These are phyloP conservation scores for Clytia hemisphaerica DNA, from an alignment of 30 jellyfish, hydroid and myxozoan species.

Conservation along the genomic window DNA sequence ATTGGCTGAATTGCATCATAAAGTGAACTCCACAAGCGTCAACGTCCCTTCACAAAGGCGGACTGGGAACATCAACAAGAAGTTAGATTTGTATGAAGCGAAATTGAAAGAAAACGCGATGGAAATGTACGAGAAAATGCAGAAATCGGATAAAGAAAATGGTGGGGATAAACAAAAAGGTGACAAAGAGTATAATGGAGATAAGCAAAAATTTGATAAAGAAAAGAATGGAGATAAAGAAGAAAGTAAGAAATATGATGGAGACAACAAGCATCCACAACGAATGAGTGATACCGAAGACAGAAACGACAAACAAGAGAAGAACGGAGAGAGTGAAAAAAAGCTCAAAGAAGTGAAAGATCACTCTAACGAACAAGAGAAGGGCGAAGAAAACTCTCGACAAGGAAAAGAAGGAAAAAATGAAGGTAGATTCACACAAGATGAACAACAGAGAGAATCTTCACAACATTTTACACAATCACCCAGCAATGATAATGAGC, in stretches of 20 bases:
- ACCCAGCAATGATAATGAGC: too few species aligned
- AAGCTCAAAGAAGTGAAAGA: constrained; percentile 2
- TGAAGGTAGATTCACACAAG: too few species aligned
- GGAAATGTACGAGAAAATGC: background rate
- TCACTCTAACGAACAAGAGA: background rate
- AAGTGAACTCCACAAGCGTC: background rate
- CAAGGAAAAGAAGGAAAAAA: background rate
- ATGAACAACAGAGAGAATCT: too few species aligned
- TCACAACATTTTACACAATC: too few species aligned
- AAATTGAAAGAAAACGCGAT: background rate
- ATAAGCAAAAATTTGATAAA: background rate
- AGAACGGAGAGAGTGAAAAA: background rate
- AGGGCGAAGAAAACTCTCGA: background rate
- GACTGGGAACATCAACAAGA: background rate
- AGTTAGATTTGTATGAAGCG: background rate
- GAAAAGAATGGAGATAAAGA: constrained; percentile 13
- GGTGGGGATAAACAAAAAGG: background rate
- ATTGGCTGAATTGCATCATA: constrained; percentile 7
- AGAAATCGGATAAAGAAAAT: constrained; percentile 2
- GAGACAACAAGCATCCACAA: background rate
- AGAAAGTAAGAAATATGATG: background rate
- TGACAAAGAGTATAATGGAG: background rate
- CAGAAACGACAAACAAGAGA: background rate
- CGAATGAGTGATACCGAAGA: background rate
- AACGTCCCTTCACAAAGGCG: background rate